A percentile compares a stretch with the other conserved stretches of the same genome.
Conservation (phyloP, 2,797 vertebrate genomes). For the Trematomus bernacchii region DNA sequence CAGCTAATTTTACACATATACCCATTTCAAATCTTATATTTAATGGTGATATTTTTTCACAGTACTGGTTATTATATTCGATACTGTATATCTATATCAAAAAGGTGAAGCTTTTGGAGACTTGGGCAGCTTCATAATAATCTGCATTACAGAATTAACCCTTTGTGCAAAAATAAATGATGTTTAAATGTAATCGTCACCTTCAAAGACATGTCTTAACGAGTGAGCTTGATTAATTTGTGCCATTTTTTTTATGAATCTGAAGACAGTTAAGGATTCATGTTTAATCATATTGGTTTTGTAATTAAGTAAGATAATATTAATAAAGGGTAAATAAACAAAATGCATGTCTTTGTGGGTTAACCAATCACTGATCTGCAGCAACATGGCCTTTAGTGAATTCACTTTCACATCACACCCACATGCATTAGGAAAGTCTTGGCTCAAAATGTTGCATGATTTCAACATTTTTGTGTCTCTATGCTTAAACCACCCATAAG, state of each 20-base stretch:
- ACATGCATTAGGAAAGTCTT: background rate
- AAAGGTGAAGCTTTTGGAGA: background rate
- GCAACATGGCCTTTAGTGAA: slow-evolving; percentile 28
- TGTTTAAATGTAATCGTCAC: background rate
- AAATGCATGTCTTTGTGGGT: background rate
- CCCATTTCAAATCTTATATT: background rate
- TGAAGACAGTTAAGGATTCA: background rate
- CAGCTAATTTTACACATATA: background rate
- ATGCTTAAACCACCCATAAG: background rate
- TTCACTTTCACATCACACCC: slow-evolving; percentile 7
- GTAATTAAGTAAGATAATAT: background rate
- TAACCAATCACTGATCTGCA: slow-evolving; percentile 41
- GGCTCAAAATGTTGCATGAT: slow-evolving; percentile 7
- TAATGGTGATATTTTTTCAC: background rate
- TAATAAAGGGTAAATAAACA: background rate
- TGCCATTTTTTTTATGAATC: background rate
- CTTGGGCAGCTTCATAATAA: background rate
- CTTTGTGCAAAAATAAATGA: slow-evolving; percentile 16
- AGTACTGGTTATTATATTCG: background rate
- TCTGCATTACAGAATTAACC: slow-evolving; percentile 43
- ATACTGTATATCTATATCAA: background rate
- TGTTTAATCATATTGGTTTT: background rate
- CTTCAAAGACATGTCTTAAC: background rate
- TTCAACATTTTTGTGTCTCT: background rate
- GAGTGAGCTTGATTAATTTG: fast-evolving